Percentiles rank a stretch among this genome's conserved stretches.
Conservation (phyloP, 2,888 invertebrate genomes). For the Flexamia atlantica region DNA sequence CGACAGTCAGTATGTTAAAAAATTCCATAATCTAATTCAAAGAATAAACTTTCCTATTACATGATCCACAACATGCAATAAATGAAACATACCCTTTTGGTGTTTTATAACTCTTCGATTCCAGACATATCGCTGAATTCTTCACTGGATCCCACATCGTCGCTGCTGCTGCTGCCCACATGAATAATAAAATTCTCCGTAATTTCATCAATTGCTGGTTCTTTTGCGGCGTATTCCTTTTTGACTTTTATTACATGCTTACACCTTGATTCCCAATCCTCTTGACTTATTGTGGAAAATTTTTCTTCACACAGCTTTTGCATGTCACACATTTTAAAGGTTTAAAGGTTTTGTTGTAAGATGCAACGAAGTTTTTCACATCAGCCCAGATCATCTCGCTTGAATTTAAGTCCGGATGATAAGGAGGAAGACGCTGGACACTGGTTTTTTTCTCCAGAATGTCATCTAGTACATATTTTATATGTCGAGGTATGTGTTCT, state of each 20-base stretch:
- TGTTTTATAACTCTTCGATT: background rate
- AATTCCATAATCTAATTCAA: no score
- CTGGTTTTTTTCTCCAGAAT: no score
- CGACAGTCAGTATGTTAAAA: no score
- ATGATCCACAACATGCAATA: no score
- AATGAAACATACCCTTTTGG: no score
- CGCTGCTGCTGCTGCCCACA: background rate
- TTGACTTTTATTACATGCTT: conserved; percentile 15
- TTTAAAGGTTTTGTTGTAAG: background rate
- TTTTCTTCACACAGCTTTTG: conserved; percentile 14
- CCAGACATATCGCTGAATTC: background rate
- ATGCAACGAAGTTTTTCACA: background rate
- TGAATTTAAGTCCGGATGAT: no score
- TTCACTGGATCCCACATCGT: background rate
- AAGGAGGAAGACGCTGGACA: no score
- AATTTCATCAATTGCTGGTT: conserved; percentile 23
- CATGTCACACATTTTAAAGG: background rate
- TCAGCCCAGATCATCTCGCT: no score
- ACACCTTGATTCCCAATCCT: conserved; percentile 6
- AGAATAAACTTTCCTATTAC: no score
- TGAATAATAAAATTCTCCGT: background rate
- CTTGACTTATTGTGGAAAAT: background rate
- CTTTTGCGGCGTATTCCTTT: conserved; percentile 29
- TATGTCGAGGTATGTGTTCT: no score
- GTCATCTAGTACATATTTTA: no score